Evolutionary conservation across 1,140 invertebrate species (phyloP), one percentile per base, ranked within the genome.

Genomic region (Semibalanus balanoides): DNA sequence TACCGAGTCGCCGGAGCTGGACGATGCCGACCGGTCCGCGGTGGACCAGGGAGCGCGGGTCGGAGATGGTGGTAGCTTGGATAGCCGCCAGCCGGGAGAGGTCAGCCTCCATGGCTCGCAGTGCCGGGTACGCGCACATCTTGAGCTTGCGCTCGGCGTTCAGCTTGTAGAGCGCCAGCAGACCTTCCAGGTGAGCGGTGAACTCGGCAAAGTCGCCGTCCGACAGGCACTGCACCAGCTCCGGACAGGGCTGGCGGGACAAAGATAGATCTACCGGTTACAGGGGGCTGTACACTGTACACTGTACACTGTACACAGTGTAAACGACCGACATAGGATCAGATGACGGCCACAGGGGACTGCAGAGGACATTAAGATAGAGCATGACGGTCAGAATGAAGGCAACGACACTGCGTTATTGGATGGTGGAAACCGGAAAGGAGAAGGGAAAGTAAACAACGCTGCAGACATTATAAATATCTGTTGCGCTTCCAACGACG

Each of bases 121-220:
- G 84, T 30, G 95, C 94, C 81, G 92, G 90, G 82, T 93, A 97
- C 9, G 93, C 94, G 85, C 97, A 96, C 74, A 90, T 92, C 85
- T 97, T 98, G 0, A 93, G 89, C 85, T 95, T 96, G 82, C 96
- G 96, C 81, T 98, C 95, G 19, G 93, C 93, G 85, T 95, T 95
- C 27, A 97, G 85, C 83, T 96, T 93, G 83, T 97, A 98, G 78
- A 97, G 96, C 3, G 93, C 91, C 69, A 90, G 90, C 51, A 98
- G 87, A 7, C 94, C 95, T 85, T 96, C 93, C 7, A 98, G 83
- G 84, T 98, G 96, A 3, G 90, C 88, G 0, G 93, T 93, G 82
- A 97, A 97, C 84, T 96, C 94, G n/a, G 90, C 86, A 85, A 97
- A 97, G 84, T 97, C 92, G 30, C 93, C 90, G 29, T 87, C 83